A percentile compares a stretch with the other conserved stretches of the same genome.
phyloP scores from a whole-genome alignment of 2,113 vertebrate genomes.

The Pseudonaja textilis region DNA sequence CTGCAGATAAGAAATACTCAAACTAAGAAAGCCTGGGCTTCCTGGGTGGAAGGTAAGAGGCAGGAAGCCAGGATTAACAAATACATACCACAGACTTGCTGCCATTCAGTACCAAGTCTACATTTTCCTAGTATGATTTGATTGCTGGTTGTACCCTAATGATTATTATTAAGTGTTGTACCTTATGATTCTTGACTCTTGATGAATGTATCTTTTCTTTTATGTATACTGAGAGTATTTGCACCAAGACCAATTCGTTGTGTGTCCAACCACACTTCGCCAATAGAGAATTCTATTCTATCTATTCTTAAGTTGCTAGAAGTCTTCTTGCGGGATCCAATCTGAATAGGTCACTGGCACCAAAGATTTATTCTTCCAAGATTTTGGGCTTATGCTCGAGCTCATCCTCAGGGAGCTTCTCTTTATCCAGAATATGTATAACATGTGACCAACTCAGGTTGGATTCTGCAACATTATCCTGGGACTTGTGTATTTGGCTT shows the following conservation, averaged over 20 bases:
- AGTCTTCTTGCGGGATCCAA: background rate
- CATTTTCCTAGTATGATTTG: background rate
- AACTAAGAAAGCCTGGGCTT: background rate
- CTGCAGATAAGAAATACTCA: background rate
- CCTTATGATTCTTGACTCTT: no score
- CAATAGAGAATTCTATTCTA: no score
- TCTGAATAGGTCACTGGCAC: background rate
- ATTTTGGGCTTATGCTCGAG: background rate
- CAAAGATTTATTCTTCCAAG: background rate
- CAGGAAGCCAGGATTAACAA: background rate
- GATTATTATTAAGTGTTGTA: no score
- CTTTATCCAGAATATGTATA: background rate
- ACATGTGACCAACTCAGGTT: background rate
- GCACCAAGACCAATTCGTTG: no score
- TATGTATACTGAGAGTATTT: no score
- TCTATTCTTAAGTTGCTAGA: background rate
- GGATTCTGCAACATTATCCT: background rate
- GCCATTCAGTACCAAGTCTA: background rate
- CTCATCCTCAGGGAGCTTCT: background rate
- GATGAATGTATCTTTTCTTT: no score
- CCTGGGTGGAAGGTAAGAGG: background rate
- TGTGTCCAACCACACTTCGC: no score
- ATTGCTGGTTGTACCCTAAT: no score
- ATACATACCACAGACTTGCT: background rate
- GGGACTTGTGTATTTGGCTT: background rate